Evolutionary conservation across 2,888 invertebrate genomes (phyloP), one percentile per base, ranked within the genome.

Genomic region (Monoplex corrugatus): DNA sequence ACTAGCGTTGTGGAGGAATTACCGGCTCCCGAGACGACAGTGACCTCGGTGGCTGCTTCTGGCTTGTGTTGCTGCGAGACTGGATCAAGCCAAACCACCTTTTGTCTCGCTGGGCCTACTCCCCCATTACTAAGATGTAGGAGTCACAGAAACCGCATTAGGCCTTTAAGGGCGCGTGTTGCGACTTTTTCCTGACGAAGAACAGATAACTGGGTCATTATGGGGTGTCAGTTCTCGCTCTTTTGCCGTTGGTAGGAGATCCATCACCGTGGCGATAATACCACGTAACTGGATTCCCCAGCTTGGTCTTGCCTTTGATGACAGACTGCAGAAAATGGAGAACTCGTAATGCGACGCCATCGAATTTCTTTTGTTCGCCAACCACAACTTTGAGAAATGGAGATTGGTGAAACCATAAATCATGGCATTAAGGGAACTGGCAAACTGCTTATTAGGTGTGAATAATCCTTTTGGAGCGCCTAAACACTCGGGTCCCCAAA

Each of bases 171-270:
- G 40, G 68, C 86, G 88, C 35, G 88, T 43, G 63, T 35, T 38
- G 82, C 43, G 63, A 43, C 63, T 38, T 44, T 40, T 80, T 57
- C 38, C 50, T 88, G 88, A 88, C 63, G 88, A 88, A 88, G 63
- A 32, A 63, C 88, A 88, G 88, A 88, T 83, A 88, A 88, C 43
- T 80, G 68, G 43, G 88, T 88, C 88, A 88, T 88, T 83, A 88
- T n/a, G 63, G 87, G 44, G 80, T 50, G 82, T 80, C 57, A 75
- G 80, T 40, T 87, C 50, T 40, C 80, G 87, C 50, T 40, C 80
- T 80, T 80, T 80, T 78, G 57, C 40, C 50, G 68, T 13, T 5
- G 86, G 40, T 68, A 43, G 86, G 68, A 40, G 86, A 86, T 68
- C 63, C 68, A 86, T 68, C 86, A 68, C 68, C n/a, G 86, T 23